A percentile compares a stretch with the other conserved stretches of the same genome.
These are phyloP conservation scores for Psix sp. DNA, from an alignment of 1,140 invertebrate species.

Conservation along the genomic window DNA sequence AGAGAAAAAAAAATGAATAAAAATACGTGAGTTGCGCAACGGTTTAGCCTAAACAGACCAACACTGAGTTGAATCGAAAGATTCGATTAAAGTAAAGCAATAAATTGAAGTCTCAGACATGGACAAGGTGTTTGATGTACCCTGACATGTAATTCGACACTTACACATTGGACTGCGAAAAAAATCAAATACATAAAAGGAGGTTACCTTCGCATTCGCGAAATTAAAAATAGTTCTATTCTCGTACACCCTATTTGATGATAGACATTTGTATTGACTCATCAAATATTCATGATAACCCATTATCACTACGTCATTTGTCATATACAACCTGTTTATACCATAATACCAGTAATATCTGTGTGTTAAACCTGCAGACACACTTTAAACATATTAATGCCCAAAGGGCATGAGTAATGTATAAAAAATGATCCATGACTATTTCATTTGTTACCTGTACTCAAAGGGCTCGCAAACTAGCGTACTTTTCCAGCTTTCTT, in stretches of 20 bases:
- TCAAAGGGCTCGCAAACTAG: constrained; percentile 17
- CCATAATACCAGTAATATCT: constrained; percentile 74
- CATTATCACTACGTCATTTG: constrained; percentile 73
- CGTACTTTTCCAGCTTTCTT: constrained; percentile 46
- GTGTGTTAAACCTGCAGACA: constrained; percentile 78
- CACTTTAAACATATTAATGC: constrained; percentile 77
- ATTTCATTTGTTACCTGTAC: constrained; percentile 65
- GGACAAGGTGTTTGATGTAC: constrained; percentile 23
- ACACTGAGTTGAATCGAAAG: neutral
- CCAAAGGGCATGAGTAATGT: constrained; percentile 68
- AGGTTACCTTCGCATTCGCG: constrained; percentile 16
- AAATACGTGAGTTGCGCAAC: no score
- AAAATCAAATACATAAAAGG: constrained; percentile 25
- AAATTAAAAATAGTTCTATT: constrained; percentile 22
- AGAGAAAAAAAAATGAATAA: no score
- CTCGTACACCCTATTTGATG: constrained; percentile 18
- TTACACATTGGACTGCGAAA: constrained; percentile 23
- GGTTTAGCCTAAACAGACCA: no score
- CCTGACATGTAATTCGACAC: constrained; percentile 10
- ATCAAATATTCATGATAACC: constrained; percentile 55
- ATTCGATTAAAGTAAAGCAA: constrained; percentile 3
- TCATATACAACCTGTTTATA: constrained; percentile 76
- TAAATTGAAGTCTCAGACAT: constrained; percentile 15
- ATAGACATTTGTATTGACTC: constrained; percentile 31
- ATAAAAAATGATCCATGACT: constrained; percentile 65